Conservation (phyloP, 2,113 vertebrate genomes). For the Chiloscyllium plagiosum region DNA sequence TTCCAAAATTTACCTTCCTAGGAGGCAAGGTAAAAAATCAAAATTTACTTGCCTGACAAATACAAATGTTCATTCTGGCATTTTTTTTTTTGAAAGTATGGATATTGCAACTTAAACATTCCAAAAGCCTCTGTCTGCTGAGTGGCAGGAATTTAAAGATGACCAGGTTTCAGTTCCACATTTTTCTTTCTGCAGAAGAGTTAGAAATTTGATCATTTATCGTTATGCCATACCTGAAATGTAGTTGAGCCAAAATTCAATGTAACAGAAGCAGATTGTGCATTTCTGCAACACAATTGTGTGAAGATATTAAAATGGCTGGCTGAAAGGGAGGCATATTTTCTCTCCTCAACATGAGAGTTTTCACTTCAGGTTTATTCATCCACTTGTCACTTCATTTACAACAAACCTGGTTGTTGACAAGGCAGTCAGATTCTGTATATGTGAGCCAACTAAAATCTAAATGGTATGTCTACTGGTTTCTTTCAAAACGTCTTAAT, state of each 20-base stretch:
- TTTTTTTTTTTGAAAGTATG: not conserved
- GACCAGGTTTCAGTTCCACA: not conserved
- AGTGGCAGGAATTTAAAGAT: not conserved
- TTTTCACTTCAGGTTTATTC: not conserved
- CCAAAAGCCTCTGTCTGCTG: too few relatives aligned
- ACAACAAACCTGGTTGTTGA: not conserved
- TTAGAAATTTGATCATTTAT: not conserved
- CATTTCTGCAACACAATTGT: not conserved
- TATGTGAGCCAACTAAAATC: not conserved
- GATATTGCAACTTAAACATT: not conserved
- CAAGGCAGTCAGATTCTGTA: not conserved
- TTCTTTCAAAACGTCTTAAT: not conserved
- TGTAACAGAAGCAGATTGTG: not conserved
- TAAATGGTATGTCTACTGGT: not conserved
- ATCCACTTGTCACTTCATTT: slow-evolving; percentile 5
- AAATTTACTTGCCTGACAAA: not conserved
- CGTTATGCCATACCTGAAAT: not conserved
- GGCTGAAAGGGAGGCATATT: not conserved
- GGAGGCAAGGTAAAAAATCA: not conserved
- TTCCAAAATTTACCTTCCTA: not conserved
- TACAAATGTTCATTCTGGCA: not conserved
- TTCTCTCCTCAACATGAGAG: not conserved
- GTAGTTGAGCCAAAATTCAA: not conserved
- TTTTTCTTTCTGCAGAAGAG: not conserved
- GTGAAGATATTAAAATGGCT: not conserved